Base-by-base conservation (phyloP, 2,113 vertebrate species). In the Ammodytes dubius region DNA sequence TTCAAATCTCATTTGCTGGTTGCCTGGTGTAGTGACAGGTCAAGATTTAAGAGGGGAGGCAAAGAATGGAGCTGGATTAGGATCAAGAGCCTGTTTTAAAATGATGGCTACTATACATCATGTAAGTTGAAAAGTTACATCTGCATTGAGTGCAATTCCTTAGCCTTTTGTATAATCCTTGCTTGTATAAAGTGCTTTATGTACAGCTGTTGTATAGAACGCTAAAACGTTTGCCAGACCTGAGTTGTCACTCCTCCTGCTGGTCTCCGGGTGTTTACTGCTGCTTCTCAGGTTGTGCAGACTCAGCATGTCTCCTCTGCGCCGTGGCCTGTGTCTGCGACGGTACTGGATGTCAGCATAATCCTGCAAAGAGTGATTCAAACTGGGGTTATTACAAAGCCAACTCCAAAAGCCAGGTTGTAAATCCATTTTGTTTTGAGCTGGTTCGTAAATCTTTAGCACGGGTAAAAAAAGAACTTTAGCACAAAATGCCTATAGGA, bases 261-360 rank as follows among this genome's bases (percentile, higher is more conserved):
- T 96, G 0, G 95, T 95, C 78, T 98, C 97, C 0, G 97, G 96
- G 97, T 97, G 79, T 96, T 96, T 96, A 87, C 89, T 94, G 92
- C 82, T 90, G 89, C 96, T 97, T 63, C 97, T 94, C 52, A 98
- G 95, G 81, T 95, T 97, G 91, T 97, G 97, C 92, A 99, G 94
- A 86, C 97, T 96, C 91, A 98, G 96, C 95, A 98, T 91, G 39
- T 99, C 98, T 90, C 97, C 97, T 59, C 97, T 94, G 56, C 97
- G 96, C 7, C 97, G 95, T 40, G 97, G 97, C 54, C 98, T 92
- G 91, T 99, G 97, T 88, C 97, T 95, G 59, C 98, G 96, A 66
- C 98, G 96, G 94, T 99, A 98, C 97, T 99, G 97, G 94, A 99
- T 97, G 95, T 98, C 98, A 93, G 97, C 96, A 95, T 98, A 99